A percentile compares a stretch with the other conserved stretches of the same genome.
These are phyloP conservation scores for Sebastes taczanowskii DNA, from an alignment of 2,797 vertebrate species.

Conservation along the genomic window DNA sequence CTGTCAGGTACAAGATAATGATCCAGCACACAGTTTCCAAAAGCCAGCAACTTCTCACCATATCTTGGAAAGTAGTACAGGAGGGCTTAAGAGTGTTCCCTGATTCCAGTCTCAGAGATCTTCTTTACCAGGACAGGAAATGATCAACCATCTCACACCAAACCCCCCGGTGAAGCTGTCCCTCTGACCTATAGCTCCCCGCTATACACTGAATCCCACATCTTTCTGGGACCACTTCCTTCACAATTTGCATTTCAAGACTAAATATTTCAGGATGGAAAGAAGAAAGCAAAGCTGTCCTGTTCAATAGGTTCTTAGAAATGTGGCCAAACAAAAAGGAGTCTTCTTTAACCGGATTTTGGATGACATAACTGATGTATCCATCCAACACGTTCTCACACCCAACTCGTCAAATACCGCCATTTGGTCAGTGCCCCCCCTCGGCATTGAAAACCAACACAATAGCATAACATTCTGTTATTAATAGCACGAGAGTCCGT, in stretches of 20 bases:
- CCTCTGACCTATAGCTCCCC: background rate
- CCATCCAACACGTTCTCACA: too few species aligned
- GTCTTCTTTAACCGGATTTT: background rate
- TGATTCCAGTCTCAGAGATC: background rate
- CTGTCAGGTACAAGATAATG: conserved; percentile 1
- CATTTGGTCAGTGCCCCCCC: too few species aligned
- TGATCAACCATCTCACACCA: background rate
- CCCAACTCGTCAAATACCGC: too few species aligned
- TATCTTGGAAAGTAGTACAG: background rate
- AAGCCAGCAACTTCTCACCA: background rate
- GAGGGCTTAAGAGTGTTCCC: background rate
- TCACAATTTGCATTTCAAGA: background rate
- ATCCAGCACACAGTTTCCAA: conserved; percentile 9
- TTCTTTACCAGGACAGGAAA: background rate
- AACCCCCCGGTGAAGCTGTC: background rate
- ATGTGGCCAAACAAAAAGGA: background rate
- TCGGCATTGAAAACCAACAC: background rate
- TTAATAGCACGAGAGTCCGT: too few species aligned
- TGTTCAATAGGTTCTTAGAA: background rate
- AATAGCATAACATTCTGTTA: background rate
- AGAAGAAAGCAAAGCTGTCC: background rate
- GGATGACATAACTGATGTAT: background rate
- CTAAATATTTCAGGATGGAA: background rate
- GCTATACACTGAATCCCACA: background rate
- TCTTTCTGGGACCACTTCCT: background rate